Conservation (phyloP, 1,140 invertebrate species). For the Temnothorax nylanderi region DNA sequence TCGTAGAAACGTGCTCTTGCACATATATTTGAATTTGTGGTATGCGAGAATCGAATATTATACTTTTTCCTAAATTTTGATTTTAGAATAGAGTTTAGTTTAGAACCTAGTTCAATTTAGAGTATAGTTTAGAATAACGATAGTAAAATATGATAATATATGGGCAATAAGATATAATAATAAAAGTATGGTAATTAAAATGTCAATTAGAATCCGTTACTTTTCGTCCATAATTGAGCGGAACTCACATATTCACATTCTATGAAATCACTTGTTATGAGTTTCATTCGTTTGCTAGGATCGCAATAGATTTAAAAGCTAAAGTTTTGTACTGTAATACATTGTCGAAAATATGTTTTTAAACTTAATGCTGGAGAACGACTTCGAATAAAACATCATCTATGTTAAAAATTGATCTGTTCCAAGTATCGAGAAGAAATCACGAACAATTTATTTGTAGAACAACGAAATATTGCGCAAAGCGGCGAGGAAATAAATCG, state of each 20-base stretch:
- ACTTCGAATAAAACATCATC: background rate
- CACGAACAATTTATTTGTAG: background rate
- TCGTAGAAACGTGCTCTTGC: background rate
- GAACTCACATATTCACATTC: background rate
- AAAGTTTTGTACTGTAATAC: background rate
- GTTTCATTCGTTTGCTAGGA: background rate
- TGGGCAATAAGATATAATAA: background rate
- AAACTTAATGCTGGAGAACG: background rate
- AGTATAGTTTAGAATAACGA: background rate
- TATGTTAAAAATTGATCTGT: background rate
- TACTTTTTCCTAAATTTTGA: background rate
- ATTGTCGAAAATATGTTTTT: background rate
- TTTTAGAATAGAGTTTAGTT: background rate
- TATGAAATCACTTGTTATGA: background rate
- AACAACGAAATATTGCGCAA: background rate
- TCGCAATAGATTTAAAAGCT: background rate
- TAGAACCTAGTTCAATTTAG: too few relatives aligned
- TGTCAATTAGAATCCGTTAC: background rate
- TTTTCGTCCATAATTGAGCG: background rate
- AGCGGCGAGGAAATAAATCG: background rate
- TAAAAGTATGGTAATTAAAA: background rate
- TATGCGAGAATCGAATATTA: background rate
- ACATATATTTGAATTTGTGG: constrained; percentile 3
- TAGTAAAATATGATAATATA: background rate
- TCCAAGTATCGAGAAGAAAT: background rate